phyloP scores from a whole-genome alignment of 2,888 invertebrate species.

The Anarsia innoxiella region DNA sequence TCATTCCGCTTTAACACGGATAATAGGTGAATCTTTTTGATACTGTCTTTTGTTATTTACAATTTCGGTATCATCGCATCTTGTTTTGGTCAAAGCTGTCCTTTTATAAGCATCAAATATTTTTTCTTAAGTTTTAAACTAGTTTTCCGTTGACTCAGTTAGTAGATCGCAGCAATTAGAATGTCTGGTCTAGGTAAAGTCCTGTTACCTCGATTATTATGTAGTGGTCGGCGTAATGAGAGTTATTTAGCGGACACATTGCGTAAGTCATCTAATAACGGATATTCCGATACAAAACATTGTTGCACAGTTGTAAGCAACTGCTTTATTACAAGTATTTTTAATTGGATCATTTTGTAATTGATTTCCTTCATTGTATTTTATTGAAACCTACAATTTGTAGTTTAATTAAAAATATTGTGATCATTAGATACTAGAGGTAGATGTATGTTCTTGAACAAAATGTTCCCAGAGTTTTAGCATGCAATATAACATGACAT shows the following conservation, averaged over 20 bases:
- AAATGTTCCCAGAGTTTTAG: slow-evolving; percentile 1
- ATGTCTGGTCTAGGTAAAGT: slow-evolving; percentile 10
- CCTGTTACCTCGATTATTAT: slow-evolving; percentile 8
- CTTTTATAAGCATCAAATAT: no score
- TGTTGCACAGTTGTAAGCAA: no score
- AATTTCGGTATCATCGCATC: neutral
- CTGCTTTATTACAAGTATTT: no score
- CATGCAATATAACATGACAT: slow-evolving; percentile 1
- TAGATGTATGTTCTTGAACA: no score
- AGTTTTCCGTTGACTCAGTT: neutral
- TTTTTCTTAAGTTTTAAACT: no score
- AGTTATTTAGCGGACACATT: slow-evolving; percentile 5
- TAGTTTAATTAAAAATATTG: no score
- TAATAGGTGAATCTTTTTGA: neutral
- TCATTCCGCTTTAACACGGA: slow-evolving; percentile 25
- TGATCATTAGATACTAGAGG: no score
- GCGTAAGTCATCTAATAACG: slow-evolving; percentile 10
- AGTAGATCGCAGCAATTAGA: slow-evolving; percentile 5
- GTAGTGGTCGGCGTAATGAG: slow-evolving; percentile 6
- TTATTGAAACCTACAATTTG: no score
- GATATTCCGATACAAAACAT: slow-evolving; percentile 6
- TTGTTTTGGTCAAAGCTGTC: no score
- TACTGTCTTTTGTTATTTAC: slow-evolving; percentile 1
- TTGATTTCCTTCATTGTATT: no score
- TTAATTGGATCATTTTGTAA: no score